phyloP scores from a whole-genome alignment of 2,797 vertebrate species.

The Enteromius treurensis region DNA sequence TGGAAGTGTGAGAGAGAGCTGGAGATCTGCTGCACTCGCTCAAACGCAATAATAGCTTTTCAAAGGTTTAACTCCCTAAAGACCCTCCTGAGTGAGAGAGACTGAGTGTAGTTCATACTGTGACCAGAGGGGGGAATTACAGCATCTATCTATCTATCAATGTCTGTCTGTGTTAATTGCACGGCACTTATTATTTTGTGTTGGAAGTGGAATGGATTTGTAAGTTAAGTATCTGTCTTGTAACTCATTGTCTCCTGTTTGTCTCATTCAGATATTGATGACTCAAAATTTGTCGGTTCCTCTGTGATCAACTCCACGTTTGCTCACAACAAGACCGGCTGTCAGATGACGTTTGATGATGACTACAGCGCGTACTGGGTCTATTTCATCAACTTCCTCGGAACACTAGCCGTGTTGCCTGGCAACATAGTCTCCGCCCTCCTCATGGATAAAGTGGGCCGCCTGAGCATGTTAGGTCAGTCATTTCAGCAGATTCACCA shows the following conservation, averaged over 20 bases:
- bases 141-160: background rate
- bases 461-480: slow-evolving; percentile 93
- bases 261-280: slow-evolving; percentile 85
- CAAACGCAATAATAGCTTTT: slow-evolving; percentile 53
- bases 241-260: background rate
- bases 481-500: background rate
- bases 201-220: background rate
- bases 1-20: background rate
- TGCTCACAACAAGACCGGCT: slow-evolving; percentile 88
- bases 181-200: background rate
- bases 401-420: slow-evolving; percentile 92
- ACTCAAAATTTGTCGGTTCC: slow-evolving; percentile 86
- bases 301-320: slow-evolving; percentile 88
- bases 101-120: background rate
- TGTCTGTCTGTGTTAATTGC: background rate
- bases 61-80: slow-evolving; percentile 16
- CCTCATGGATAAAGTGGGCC: slow-evolving; percentile 96
- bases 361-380: slow-evolving; percentile 99
- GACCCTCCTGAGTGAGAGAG: background rate
- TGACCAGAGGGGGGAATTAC: background rate
- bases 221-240: background rate
- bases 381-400: slow-evolving; percentile 97
- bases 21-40: slow-evolving; percentile 45
- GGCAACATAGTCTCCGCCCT: slow-evolving; percentile 97
- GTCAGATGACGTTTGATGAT: slow-evolving; percentile 94